Conservation (phyloP, 2,797 vertebrate genomes). For the Meda fulgida region DNA sequence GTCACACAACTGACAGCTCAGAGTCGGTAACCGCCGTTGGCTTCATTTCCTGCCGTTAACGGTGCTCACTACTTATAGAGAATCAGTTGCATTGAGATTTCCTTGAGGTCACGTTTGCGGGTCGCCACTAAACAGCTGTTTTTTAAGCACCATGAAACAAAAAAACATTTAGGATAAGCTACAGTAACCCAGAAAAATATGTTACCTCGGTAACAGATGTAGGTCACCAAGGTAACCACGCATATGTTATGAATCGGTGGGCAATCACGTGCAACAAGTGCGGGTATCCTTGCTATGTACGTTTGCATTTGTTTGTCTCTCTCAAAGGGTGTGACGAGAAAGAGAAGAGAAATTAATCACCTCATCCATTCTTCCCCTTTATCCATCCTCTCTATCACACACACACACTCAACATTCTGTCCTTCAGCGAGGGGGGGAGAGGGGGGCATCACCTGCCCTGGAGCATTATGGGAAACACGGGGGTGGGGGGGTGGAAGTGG, state of each 20-base stretch:
- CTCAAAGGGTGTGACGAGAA: constrained; percentile 28
- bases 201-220: constrained; percentile 37
- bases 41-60: background rate
- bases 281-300: constrained; percentile 30
- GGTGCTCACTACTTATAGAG: background rate
- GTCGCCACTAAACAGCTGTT: constrained; percentile 6
- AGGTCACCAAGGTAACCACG: constrained; percentile 24
- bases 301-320: constrained; percentile 17
- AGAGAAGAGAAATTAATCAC: constrained; percentile 56
- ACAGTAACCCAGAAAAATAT: constrained; percentile 25
- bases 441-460: constrained; percentile 44
- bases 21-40: background rate
- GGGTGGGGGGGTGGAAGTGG: background rate
- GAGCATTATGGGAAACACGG: constrained; percentile 52
- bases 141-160: constrained; percentile 11
- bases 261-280: constrained; percentile 24
- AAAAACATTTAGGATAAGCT: constrained; percentile 21
- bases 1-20: constrained; percentile 16
- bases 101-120: constrained; percentile 10
- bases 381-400: constrained; percentile 8
- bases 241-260: constrained; percentile 23
- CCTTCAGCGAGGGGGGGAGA: constrained; percentile 43
- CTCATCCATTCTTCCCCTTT: constrained; percentile 4
- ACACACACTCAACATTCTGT: constrained; percentile 49
- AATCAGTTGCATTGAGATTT: background rate